Conservation (phyloP, 2,888 invertebrate genomes). For the Boloria selene region DNA sequence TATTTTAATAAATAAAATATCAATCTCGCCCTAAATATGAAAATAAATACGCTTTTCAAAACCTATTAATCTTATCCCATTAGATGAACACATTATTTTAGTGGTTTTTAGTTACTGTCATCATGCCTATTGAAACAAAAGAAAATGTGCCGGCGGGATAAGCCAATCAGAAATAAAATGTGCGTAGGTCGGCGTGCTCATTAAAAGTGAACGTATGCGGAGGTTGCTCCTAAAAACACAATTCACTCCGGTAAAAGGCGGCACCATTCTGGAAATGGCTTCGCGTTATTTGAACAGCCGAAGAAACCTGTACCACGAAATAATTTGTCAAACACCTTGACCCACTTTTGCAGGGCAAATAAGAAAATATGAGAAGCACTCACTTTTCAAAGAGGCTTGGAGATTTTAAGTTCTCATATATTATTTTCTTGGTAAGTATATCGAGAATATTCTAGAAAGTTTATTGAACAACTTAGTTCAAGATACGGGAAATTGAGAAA, state of each 20-base stretch:
- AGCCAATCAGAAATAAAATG: slow-evolving; percentile 35
- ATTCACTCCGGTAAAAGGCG: slow-evolving; percentile 50
- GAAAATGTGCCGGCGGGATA: slow-evolving; percentile 26
- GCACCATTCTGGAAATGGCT: slow-evolving; percentile 59
- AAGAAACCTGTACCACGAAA: slow-evolving; percentile 54
- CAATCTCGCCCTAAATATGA: no score
- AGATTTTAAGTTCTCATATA: slow-evolving; percentile 32
- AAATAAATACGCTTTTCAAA: no score
- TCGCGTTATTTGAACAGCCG: slow-evolving; percentile 59
- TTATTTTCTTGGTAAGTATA: slow-evolving; percentile 10
- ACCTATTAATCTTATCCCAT: no score
- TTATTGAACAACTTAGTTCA: no score
- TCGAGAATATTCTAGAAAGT: not conserved
- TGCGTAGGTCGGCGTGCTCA: slow-evolving; percentile 38
- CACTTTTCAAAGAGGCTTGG: slow-evolving; percentile 33
- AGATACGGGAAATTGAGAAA: not conserved
- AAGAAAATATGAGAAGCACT: slow-evolving; percentile 39
- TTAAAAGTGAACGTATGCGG: slow-evolving; percentile 38
- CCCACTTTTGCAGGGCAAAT: slow-evolving; percentile 44
- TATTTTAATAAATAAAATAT: no score
- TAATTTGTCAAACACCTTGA: slow-evolving; percentile 69
- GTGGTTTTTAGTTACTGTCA: no score
- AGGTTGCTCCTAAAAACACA: slow-evolving; percentile 39
- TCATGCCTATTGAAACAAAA: slow-evolving; percentile 21
- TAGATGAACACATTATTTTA: no score